phyloP scores from a whole-genome alignment of 2,113 vertebrate genomes.

The Plotosus lineatus region DNA sequence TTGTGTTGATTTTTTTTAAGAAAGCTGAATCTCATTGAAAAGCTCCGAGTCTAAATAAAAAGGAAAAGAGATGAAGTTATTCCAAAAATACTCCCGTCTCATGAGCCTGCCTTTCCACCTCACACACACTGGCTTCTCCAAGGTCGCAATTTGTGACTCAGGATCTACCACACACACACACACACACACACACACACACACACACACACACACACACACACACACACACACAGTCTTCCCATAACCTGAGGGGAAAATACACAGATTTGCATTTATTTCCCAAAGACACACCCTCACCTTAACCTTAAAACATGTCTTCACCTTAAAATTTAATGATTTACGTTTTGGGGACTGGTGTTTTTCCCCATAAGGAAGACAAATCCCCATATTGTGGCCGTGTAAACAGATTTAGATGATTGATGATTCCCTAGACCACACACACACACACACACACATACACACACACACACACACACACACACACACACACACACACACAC shows the following conservation, averaged over 20 bases:
- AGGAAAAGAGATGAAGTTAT: background rate
- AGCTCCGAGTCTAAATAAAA: background rate
- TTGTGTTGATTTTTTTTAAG: background rate
- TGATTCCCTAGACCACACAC: too few relatives aligned
- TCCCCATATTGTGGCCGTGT: too few relatives aligned
- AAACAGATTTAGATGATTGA: too few relatives aligned
- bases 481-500: background rate
- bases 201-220: background rate
- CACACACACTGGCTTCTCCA: background rate
- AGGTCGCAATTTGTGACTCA: background rate
- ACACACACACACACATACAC: background rate
- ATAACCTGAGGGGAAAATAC: too few relatives aligned
- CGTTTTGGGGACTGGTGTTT: too few relatives aligned
- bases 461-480: background rate
- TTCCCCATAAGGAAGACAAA: too few relatives aligned
- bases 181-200: background rate
- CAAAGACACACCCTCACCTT: too few relatives aligned
- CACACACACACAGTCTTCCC: too few relatives aligned
- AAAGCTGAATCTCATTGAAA: background rate
- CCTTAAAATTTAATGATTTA: too few relatives aligned
- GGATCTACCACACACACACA: background rate
- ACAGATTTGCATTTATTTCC: too few relatives aligned
- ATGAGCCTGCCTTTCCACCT: background rate
- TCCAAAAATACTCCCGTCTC: constrained; percentile 2
- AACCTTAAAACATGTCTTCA: too few relatives aligned